A percentile compares a stretch with the other conserved stretches of the same genome.
phyloP scores from a whole-genome alignment of 2,113 vertebrate species.

The Gambusia affinis region DNA sequence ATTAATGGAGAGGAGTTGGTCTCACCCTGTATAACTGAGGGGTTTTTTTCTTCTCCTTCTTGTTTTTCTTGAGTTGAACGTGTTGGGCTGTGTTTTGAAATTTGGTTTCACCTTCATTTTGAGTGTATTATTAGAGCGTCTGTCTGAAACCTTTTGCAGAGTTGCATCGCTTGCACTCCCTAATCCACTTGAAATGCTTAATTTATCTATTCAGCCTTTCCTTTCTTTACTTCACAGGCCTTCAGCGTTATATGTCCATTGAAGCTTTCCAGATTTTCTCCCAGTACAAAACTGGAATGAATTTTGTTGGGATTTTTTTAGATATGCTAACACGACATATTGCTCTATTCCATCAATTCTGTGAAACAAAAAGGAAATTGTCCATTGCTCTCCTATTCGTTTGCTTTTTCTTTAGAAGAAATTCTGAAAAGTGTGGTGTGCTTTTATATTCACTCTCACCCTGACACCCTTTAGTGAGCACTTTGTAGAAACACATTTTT shows the following conservation, averaged over 20 bases:
- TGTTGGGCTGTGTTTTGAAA: neutral
- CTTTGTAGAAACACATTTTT: neutral
- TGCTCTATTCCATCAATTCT: too few relatives aligned
- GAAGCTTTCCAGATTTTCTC: neutral
- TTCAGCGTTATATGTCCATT: neutral
- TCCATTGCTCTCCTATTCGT: neutral
- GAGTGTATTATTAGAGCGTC: neutral
- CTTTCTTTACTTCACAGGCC: neutral
- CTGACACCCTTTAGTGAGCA: neutral
- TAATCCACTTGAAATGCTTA: neutral
- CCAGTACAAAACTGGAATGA: neutral
- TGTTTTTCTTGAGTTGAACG: neutral
- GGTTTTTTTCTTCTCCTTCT: neutral
- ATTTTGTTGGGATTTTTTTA: too few relatives aligned
- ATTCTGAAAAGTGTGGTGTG: neutral
- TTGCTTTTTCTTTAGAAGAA: neutral
- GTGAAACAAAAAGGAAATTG: neutral
- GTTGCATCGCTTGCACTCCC: neutral
- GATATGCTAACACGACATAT: too few relatives aligned
- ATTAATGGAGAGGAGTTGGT: constrained; percentile 47
- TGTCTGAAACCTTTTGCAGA: neutral
- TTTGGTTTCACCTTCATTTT: neutral
- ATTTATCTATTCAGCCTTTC: neutral
- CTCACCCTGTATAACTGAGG: constrained; percentile 61
- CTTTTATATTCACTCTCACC: neutral